phyloP scores from a whole-genome alignment of 2,888 invertebrate species.

The Epirrita christyi region DNA sequence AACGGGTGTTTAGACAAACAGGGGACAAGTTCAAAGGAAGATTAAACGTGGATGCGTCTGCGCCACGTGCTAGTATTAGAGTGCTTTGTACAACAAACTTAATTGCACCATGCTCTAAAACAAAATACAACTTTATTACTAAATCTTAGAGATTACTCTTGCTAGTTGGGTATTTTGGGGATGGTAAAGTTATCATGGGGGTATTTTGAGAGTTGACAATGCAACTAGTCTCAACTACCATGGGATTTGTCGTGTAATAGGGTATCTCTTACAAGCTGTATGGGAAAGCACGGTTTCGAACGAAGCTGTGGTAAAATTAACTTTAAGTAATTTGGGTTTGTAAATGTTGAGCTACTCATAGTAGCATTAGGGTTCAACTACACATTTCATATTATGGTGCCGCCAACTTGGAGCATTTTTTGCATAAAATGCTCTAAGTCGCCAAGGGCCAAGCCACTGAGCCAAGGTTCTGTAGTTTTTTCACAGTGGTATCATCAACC shows the following conservation, averaged over 20 bases:
- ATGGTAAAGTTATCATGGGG: conserved; percentile 42
- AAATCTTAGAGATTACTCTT: conserved; percentile 41
- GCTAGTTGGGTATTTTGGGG: not conserved
- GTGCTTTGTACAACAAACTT: conserved; percentile 53
- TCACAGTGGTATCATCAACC: too few species aligned
- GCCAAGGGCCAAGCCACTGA: too few species aligned
- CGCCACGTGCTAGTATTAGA: conserved; percentile 77
- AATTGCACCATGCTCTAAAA: conserved; percentile 14
- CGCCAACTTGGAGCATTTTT: too few species aligned
- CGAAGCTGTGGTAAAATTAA: conserved; percentile 46
- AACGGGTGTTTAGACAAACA: conserved; percentile 79
- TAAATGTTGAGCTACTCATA: not conserved
- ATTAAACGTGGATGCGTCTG: conserved; percentile 77
- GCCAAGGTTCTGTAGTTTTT: too few species aligned
- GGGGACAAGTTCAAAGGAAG: conserved; percentile 76
- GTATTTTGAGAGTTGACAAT: conserved; percentile 68
- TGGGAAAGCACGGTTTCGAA: conserved; percentile 60
- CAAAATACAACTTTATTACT: conserved; percentile 12
- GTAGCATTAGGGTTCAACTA: too few species aligned
- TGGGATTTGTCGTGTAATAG: conserved; percentile 77
- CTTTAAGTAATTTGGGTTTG: conserved; percentile 52
- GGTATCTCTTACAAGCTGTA: conserved; percentile 65
- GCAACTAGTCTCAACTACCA: conserved; percentile 77
- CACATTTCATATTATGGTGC: too few species aligned
- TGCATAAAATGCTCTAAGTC: too few species aligned